Evolutionary conservation across 2,888 invertebrate species (phyloP), one percentile per base, ranked within the genome.

Genomic region (Hanleya hanleyi): DNA sequence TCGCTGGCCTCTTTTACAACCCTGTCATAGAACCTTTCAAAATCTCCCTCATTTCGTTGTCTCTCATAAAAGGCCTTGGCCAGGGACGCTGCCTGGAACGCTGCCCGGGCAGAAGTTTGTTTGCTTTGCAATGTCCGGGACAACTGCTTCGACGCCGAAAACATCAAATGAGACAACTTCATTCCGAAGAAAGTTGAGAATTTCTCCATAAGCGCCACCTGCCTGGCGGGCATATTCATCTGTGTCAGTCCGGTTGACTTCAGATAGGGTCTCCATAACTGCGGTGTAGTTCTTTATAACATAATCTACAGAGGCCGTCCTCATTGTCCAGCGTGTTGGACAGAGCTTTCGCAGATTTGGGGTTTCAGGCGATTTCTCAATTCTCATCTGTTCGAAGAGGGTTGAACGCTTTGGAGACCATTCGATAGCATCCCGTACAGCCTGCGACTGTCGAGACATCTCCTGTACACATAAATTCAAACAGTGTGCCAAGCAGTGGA

Each of bases 241-340:
- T 36, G 41, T 61, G 22, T 66, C 57, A 33, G 57, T 49, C 29
- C 29, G 37, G n/a, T n/a, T n/a, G 41, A 77, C 67, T 49, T 70
- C 57, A 15, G 75, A 70, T 66, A 75, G 62, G 4, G 70, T 73
- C 12, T 70, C 75, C 57, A 35, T 18, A n/a, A 75, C 33, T 35
- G 41, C 75, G 35, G 67, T 51, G 51, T 77, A 75, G 61, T 77
- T 75, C 38, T 70, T 66, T 18, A 77, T 50, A 22, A 75, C 64
- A 49, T 49, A 35, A 15, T 29, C 51, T 18, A 75, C 65, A 15
- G 73, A 67, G 47, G 47, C 67, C 26, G 73, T 75, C 12, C 75
- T 67, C 29, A 70, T 75, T 15, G 77, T 75, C 73, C 77, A 77
- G 47, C 75, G 50, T 9, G 77, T 77, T 33, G 71, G 77, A 66